Conservation (phyloP, 2,797 vertebrate genomes). For the Microctenopoma stevenorrisi region DNA sequence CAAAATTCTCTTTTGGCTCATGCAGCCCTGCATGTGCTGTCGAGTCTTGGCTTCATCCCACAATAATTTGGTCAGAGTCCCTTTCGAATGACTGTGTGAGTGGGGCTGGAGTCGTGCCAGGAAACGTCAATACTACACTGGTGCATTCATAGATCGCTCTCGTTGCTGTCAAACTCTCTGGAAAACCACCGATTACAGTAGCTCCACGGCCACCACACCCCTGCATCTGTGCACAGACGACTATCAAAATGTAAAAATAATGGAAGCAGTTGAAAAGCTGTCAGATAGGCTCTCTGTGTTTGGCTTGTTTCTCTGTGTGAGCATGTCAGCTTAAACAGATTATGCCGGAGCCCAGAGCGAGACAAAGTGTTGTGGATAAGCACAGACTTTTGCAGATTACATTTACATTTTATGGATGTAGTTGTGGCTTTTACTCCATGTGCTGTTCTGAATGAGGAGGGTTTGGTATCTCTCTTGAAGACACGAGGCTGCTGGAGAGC, state of each 20-base stretch:
- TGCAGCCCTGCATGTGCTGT: slow-evolving; percentile 26
- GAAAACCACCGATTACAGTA: slow-evolving; percentile 45
- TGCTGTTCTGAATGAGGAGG: slow-evolving; percentile 25
- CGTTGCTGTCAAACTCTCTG: slow-evolving; percentile 40
- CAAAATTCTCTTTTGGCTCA: slow-evolving; percentile 40
- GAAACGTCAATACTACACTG: slow-evolving; percentile 45
- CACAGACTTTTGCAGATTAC: slow-evolving; percentile 46
- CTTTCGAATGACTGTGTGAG: slow-evolving; percentile 36
- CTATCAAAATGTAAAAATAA: slow-evolving; percentile 32
- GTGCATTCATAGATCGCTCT: slow-evolving; percentile 48
- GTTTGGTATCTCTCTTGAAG: slow-evolving; percentile 12
- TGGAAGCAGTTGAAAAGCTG: slow-evolving; percentile 30
- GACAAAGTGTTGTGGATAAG: slow-evolving; percentile 47
- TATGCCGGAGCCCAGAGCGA: slow-evolving; percentile 38
- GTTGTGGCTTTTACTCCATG: slow-evolving; percentile 24
- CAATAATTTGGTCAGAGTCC: slow-evolving; percentile 35
- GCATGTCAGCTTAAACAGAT: slow-evolving; percentile 47
- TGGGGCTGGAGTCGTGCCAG: slow-evolving; percentile 57
- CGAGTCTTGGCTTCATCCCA: slow-evolving; percentile 38
- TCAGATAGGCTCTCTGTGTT: slow-evolving; percentile 34
- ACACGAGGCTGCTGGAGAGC: slow-evolving; percentile 7
- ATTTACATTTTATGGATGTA: slow-evolving; percentile 49
- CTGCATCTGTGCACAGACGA: slow-evolving; percentile 18
- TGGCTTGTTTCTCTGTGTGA: slow-evolving; percentile 33
- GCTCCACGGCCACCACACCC: slow-evolving; percentile 7